Percentiles rank a stretch among this genome's conserved stretches.
Conservation (phyloP, 2,888 invertebrate genomes). For the Hemistola chrysoprasaria region DNA sequence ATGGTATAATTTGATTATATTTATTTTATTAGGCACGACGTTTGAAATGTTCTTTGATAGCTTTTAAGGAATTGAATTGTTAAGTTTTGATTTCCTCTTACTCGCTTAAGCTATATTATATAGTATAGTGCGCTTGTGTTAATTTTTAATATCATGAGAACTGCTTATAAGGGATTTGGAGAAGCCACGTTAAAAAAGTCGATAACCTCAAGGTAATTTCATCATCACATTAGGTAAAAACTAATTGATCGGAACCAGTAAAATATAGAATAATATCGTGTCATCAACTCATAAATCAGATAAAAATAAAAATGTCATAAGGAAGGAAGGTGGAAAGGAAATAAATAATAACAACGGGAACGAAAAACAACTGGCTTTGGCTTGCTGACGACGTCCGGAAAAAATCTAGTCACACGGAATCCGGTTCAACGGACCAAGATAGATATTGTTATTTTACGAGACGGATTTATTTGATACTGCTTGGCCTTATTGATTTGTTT, state of each 20-base stretch:
- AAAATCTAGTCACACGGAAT: constrained; percentile 23
- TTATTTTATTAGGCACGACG: no score
- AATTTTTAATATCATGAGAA: no score
- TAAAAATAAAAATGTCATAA: constrained; percentile 4
- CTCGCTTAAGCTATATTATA: no score
- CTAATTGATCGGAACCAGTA: background rate
- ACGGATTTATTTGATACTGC: constrained; percentile 13
- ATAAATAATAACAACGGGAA: constrained; percentile 27
- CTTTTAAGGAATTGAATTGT: no score
- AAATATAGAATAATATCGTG: constrained; percentile 1
- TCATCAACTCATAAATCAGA: constrained; percentile 12
- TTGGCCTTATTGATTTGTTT: constrained; percentile 7
- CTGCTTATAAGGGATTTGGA: no score
- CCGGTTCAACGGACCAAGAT: constrained; percentile 14
- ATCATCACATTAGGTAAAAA: constrained; percentile 3
- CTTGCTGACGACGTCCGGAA: constrained; percentile 24
- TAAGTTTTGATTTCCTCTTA: no score
- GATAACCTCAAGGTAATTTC: no score
- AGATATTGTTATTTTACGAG: constrained; percentile 18
- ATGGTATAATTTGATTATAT: no score
- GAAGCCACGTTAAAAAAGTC: no score
- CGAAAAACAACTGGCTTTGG: constrained; percentile 21
- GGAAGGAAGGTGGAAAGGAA: constrained; percentile 19
- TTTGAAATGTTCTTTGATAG: no score
- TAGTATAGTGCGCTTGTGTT: no score